phyloP scores from a whole-genome alignment of 2,888 invertebrate species.

The Willowsia nigromaculata region DNA sequence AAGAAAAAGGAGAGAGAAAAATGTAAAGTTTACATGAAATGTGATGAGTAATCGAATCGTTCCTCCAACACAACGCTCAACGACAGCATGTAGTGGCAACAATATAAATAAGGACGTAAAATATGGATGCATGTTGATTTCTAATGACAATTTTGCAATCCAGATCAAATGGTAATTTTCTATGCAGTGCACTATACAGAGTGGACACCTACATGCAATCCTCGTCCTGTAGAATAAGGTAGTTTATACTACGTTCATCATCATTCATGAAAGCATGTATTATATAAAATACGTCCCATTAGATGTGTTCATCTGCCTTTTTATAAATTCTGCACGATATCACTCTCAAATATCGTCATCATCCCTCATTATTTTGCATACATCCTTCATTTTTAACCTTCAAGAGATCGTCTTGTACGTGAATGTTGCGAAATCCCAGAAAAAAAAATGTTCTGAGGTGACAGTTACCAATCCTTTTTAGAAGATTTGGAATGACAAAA shows the following conservation, averaged over 20 bases:
- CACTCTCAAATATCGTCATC: background rate
- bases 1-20: background rate
- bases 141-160: constrained; percentile 39
- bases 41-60: constrained; percentile 37
- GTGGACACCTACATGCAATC: constrained; percentile 49
- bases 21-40: background rate
- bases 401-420: constrained; percentile 41
- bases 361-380: background rate
- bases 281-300: background rate
- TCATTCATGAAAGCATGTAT: constrained; percentile 8
- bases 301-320: background rate
- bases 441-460: constrained; percentile 35
- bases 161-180: constrained; percentile 54
- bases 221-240: background rate
- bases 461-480: constrained; percentile 22
- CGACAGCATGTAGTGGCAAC: background rate
- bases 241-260: background rate
- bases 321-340: constrained; percentile 14
- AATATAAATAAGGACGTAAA: background rate
- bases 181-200: background rate
- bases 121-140: background rate
- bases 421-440: constrained; percentile 39
- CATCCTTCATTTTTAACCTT: constrained; percentile 64
- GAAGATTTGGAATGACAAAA: background rate
- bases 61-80: background rate